Evolutionary conservation across 1,140 invertebrate genomes (phyloP).

Genomic region (Zaprionus inermis): DNA sequence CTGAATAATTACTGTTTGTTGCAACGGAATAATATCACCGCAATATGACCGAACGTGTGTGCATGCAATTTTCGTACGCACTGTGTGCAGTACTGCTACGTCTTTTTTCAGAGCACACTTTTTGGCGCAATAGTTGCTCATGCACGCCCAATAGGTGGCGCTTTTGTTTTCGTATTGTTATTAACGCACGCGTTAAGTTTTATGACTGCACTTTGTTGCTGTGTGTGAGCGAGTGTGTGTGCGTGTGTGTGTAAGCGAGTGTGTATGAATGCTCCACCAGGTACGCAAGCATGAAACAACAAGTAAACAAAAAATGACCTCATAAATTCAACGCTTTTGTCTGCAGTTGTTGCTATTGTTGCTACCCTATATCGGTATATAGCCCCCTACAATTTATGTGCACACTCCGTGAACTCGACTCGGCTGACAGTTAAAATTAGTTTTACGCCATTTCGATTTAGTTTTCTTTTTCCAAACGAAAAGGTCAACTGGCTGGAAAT

Average conservation of each 20-base stretch:
- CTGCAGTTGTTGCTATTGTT: conserved; percentile 26
- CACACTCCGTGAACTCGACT: conserved; percentile 48
- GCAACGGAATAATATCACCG: background rate
- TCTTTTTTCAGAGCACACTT: conserved; percentile 60
- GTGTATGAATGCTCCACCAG: conserved; percentile 24
- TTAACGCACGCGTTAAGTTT: conserved; percentile 42
- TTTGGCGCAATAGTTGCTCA: conserved; percentile 42
- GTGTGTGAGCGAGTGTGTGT: conserved; percentile 13
- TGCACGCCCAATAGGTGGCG: conserved; percentile 35
- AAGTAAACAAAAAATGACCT: conserved; percentile 24
- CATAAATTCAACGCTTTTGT: conserved; percentile 51
- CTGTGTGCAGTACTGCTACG: background rate
- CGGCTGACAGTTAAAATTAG: conserved; percentile 53
- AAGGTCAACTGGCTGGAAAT: conserved; percentile 18
- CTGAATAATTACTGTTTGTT: conserved; percentile 7
- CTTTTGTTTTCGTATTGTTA: conserved; percentile 43
- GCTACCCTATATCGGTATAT: conserved; percentile 57
- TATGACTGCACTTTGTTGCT: conserved; percentile 49
- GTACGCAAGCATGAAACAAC: conserved; percentile 14
- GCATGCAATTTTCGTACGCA: conserved; percentile 36
- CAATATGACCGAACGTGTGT: conserved; percentile 17
- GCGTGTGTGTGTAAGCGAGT: conserved; percentile 4
- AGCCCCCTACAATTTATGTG: conserved; percentile 48
- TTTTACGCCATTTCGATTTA: conserved; percentile 64
- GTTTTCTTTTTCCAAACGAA: conserved; percentile 11